phyloP scores from a whole-genome alignment of 2,888 invertebrate species.

The Willowsia nigromaculata region DNA sequence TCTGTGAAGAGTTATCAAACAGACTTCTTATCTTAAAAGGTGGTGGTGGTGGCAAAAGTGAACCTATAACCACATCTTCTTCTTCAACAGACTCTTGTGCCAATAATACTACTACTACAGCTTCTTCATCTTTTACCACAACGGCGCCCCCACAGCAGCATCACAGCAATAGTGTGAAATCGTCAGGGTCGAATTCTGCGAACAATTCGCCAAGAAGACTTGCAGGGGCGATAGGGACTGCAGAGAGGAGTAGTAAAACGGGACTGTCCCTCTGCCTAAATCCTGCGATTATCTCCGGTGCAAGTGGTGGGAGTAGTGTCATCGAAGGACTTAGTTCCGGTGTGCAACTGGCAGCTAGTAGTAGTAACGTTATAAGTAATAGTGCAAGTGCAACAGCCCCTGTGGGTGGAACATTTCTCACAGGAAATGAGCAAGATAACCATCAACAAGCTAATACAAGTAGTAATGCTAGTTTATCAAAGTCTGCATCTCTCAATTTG shows the following conservation, averaged over 20 bases:
- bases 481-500: constrained; percentile 56
- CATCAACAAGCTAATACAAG: neutral
- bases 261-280: constrained; percentile 68
- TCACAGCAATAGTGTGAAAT: constrained; percentile 62
- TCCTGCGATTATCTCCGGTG: constrained; percentile 54
- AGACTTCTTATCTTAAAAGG: constrained; percentile 51
- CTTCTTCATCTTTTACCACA: neutral
- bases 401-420: constrained; percentile 39
- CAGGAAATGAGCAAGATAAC: constrained; percentile 60
- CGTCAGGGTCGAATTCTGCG: constrained; percentile 67
- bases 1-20: constrained; percentile 55
- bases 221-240: constrained; percentile 65
- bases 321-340: constrained; percentile 45
- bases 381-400: neutral
- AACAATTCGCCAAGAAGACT: constrained; percentile 65
- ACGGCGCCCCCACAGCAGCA: constrained; percentile 46
- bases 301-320: constrained; percentile 58
- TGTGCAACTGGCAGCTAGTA: neutral
- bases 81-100: constrained; percentile 29
- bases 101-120: neutral
- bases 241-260: constrained; percentile 70
- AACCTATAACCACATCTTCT: neutral
- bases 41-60: neutral
- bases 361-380: neutral
- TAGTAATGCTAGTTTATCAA: constrained; percentile 25